Evolutionary conservation across 2,113 vertebrate genomes (phyloP).

Genomic region (Takifugu bimaculatus): DNA sequence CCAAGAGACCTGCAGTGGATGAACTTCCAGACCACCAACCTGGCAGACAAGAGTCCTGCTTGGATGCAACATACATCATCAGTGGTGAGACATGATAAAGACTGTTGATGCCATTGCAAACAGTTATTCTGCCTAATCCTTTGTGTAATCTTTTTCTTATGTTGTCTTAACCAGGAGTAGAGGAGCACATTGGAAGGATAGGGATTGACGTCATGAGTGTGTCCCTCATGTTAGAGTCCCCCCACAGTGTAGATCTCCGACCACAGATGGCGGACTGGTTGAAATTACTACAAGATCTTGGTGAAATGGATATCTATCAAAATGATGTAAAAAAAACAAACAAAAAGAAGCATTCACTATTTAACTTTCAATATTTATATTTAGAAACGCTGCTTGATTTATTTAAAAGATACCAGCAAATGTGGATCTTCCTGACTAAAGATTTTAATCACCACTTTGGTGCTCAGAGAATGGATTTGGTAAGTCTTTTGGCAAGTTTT

Average conservation of each 20-base stretch:
- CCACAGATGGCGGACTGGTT: conserved; percentile 69
- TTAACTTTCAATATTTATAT: conserved; percentile 2
- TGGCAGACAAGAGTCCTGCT: conserved; percentile 34
- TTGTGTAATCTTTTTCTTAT: not conserved
- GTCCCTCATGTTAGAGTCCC: conserved; percentile 71
- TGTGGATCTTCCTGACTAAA: conserved; percentile 80
- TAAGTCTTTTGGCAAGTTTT: conserved; percentile 47
- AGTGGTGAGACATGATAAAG: conserved; percentile 65
- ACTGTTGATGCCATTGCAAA: not conserved
- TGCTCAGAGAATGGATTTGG: conserved; percentile 68
- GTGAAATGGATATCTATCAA: conserved; percentile 57
- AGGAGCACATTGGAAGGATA: conserved; percentile 59
- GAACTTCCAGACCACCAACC: conserved; percentile 4
- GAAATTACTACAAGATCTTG: conserved; percentile 66
- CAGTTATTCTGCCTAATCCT: not conserved
- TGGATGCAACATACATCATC: conserved; percentile 65
- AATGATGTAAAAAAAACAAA: not conserved
- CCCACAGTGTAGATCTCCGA: conserved; percentile 61
- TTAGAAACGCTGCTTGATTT: conserved; percentile 72
- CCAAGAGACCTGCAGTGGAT: not conserved
- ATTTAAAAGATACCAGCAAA: conserved; percentile 77
- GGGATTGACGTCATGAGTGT: conserved; percentile 74
- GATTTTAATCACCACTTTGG: conserved; percentile 67
- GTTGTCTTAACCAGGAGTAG: conserved; percentile 62
- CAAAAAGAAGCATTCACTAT: not conserved